Conservation (phyloP, 2,797 vertebrate species). For the Fistularia commersonii region DNA sequence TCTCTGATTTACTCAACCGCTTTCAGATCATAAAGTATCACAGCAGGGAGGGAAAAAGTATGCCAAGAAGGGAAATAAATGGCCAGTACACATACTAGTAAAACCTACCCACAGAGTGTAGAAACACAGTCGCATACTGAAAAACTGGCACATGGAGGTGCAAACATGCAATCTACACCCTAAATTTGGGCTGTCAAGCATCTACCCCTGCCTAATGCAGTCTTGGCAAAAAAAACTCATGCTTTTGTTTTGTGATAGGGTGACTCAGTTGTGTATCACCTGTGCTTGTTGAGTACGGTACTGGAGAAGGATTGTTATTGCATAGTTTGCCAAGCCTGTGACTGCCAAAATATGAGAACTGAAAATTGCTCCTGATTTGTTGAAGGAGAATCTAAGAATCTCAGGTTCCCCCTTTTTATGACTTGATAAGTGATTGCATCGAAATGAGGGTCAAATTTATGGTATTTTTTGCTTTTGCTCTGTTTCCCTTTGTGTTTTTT, state of each 20-base stretch:
- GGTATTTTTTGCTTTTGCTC: not conserved
- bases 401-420: not conserved
- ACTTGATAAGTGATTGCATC: not conserved
- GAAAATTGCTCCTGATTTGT: too few relatives aligned
- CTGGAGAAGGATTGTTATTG: not conserved
- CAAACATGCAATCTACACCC: slow-evolving; percentile 7
- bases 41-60: slow-evolving; percentile 16
- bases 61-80: slow-evolving; percentile 17
- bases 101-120: slow-evolving; percentile 9
- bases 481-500: not conserved
- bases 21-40: slow-evolving; percentile 42
- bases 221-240: not conserved
- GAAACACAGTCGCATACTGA: slow-evolving; percentile 8
- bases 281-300: not conserved
- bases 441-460: not conserved
- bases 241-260: not conserved
- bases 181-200: not conserved
- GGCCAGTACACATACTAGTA: slow-evolving; percentile 7
- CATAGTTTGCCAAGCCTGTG: too few relatives aligned
- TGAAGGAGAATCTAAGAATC: not conserved
- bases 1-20: slow-evolving; percentile 40
- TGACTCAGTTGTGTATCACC: not conserved
- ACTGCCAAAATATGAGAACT: too few relatives aligned
- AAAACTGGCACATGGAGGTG: slow-evolving; percentile 3
- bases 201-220: not conserved